A percentile compares a stretch with the other conserved stretches of the same genome.
Conservation (phyloP, 2,797 vertebrate genomes). For the Limosa lapponica region DNA sequence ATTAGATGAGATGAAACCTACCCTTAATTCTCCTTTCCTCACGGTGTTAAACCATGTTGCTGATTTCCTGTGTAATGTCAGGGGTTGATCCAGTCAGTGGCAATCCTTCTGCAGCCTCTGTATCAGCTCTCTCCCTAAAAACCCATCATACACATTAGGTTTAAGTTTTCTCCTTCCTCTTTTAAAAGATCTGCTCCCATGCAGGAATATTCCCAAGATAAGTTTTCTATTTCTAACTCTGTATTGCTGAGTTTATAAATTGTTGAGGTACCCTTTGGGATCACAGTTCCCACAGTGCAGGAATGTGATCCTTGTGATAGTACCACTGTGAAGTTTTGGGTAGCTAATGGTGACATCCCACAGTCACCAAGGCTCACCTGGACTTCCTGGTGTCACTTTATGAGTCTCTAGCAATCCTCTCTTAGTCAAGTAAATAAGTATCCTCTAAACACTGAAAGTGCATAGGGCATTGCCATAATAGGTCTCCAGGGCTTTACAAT, state of each 20-base stretch:
- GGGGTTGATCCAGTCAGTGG: background rate
- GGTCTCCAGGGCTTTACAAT: conserved; percentile 23
- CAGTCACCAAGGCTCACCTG: background rate
- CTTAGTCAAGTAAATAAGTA: conserved; percentile 14
- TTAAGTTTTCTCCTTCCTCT: background rate
- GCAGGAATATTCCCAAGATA: background rate
- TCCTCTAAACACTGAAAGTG: background rate
- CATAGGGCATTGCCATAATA: conserved; percentile 15
- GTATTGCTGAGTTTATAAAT: background rate
- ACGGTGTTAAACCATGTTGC: background rate
- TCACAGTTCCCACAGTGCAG: background rate
- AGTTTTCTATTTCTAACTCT: background rate
- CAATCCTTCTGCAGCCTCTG: background rate
- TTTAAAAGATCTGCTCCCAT: background rate
- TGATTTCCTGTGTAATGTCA: background rate
- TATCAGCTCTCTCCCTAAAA: background rate
- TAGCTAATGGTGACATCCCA: background rate
- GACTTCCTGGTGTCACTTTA: background rate
- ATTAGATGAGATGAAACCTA: background rate
- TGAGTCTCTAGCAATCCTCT: background rate
- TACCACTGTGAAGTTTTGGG: background rate
- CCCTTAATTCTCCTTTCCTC: background rate
- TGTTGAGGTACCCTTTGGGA: background rate
- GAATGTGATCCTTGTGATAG: background rate
- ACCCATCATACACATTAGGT: background rate